These are phyloP conservation scores for Semicossyphus pulcher DNA, from an alignment of 2,113 vertebrate genomes.

Conservation along the genomic window DNA sequence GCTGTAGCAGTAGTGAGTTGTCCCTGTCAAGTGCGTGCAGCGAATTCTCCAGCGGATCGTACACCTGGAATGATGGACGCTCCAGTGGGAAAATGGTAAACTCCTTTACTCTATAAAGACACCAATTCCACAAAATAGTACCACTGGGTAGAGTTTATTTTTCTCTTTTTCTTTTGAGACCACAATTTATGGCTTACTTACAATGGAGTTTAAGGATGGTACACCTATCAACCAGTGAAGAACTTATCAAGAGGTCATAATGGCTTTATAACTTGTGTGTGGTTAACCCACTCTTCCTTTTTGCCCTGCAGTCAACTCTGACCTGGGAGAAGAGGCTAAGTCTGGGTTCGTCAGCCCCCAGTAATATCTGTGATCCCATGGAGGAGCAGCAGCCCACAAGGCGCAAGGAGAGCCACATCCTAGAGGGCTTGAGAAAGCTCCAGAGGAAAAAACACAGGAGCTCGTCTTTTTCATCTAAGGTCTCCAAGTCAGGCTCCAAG, in stretches of 20 bases:
- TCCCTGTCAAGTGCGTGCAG: constrained; percentile 95
- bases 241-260: too few species aligned
- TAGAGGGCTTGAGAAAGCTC: constrained; percentile 90
- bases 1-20: constrained; percentile 92
- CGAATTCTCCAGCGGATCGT: constrained; percentile 93
- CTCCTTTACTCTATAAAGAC: not conserved
- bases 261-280: too few species aligned
- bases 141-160: constrained; percentile 6
- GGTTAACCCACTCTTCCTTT: too few species aligned
- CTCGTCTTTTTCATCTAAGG: constrained; percentile 83
- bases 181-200: too few species aligned
- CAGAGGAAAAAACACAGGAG: constrained; percentile 88
- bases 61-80: constrained; percentile 90
- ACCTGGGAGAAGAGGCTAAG: constrained; percentile 92
- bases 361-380: constrained; percentile 85
- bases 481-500: constrained; percentile 91
- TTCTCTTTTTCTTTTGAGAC: not conserved
- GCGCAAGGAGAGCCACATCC: constrained; percentile 91
- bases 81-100: constrained; percentile 88
- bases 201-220: too few species aligned
- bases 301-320: constrained; percentile 81
- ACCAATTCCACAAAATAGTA: not conserved
- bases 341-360: constrained; percentile 88
- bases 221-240: too few species aligned
- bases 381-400: constrained; percentile 89